phyloP scores from a whole-genome alignment of 2,888 invertebrate species.

The Diogma glabrata region DNA sequence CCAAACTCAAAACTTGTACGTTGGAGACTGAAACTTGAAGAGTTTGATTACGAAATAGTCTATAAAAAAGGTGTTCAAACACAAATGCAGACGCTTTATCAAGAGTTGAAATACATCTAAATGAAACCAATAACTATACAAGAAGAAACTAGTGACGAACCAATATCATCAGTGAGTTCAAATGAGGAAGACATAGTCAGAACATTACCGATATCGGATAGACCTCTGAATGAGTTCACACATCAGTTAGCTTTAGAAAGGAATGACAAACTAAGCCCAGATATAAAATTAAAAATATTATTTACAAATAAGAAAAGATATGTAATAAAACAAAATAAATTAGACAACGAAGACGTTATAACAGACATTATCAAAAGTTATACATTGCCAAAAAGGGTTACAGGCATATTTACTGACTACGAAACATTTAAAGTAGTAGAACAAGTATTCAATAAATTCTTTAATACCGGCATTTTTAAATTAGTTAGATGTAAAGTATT shows the following conservation, averaged over 20 bases:
- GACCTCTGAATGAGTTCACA: neutral
- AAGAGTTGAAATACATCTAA: conserved; percentile 9
- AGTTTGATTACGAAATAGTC: conserved; percentile 12
- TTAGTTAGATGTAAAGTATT: neutral
- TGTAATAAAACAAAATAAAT: neutral
- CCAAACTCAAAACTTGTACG: conserved; percentile 10
- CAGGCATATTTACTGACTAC: neutral
- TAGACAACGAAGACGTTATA: neutral
- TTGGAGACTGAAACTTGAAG: conserved; percentile 12
- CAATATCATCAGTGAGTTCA: conserved; percentile 15
- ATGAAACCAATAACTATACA: conserved; percentile 2
- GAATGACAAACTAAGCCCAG: neutral
- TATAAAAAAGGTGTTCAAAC: conserved; percentile 11
- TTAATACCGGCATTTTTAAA: neutral
- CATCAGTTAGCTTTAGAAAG: neutral
- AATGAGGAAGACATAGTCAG: conserved; percentile 17
- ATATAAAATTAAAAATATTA: neutral
- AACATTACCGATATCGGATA: conserved; percentile 17
- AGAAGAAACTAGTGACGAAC: no score
- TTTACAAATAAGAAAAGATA: neutral
- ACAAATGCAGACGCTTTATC: conserved; percentile 9
- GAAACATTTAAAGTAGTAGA: neutral
- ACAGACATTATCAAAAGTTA: neutral
- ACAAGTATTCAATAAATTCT: neutral
- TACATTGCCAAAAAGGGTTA: neutral